Percentiles rank a stretch among this genome's conserved stretches.
Conservation (phyloP, 2,113 vertebrate species). For the Bufo gargarizans region DNA sequence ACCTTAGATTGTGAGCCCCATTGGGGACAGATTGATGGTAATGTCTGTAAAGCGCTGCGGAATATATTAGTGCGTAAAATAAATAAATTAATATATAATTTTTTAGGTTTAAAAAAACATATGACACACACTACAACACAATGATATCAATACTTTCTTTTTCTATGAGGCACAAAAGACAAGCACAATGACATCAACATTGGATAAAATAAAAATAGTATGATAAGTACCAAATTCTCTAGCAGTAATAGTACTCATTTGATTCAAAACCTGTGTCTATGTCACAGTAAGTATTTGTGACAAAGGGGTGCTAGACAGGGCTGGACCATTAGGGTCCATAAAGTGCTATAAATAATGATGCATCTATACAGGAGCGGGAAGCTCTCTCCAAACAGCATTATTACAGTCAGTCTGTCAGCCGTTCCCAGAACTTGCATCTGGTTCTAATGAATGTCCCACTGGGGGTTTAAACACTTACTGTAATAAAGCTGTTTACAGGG, state of each 20-base stretch:
- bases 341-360: slow-evolving; percentile 55
- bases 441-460: slow-evolving; percentile 57
- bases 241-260: not conserved
- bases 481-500: slow-evolving; percentile 54
- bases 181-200: not conserved
- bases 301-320: slow-evolving; percentile 31
- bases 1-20: no score
- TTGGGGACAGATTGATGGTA: no score
- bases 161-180: not conserved
- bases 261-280: not conserved
- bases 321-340: slow-evolving; percentile 44
- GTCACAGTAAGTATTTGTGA: slow-evolving; percentile 21
- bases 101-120: no score
- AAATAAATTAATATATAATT: no score
- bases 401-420: slow-evolving; percentile 56
- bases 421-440: slow-evolving; percentile 57
- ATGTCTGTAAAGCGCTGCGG: no score
- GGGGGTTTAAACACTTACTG: slow-evolving; percentile 55
- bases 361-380: slow-evolving; percentile 55
- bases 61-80: no score
- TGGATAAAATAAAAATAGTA: not conserved
- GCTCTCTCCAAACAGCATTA: slow-evolving; percentile 53
- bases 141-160: no score
- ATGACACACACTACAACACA: no score
- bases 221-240: not conserved